These are phyloP conservation scores for Coleophora deauratella DNA, from an alignment of 2,888 invertebrate genomes.

Conservation along the genomic window DNA sequence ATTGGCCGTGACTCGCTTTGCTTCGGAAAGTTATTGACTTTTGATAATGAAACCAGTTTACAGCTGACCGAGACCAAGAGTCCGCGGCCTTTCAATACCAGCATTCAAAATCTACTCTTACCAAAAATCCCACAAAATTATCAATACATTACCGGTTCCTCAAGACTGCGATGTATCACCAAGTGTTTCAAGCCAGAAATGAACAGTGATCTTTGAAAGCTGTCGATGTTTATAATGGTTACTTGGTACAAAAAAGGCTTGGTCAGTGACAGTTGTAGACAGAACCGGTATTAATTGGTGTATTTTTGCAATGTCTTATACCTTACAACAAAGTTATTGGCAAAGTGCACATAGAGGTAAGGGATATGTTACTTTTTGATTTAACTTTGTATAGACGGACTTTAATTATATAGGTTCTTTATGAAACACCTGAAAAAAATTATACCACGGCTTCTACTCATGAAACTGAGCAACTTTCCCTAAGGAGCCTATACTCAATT, in stretches of 20 bases:
- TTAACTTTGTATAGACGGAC: no score
- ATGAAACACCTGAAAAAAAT: no score
- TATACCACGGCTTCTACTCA: no score
- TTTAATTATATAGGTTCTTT: no score
- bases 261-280: constrained; percentile 43
- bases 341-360: no score
- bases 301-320: constrained; percentile 28
- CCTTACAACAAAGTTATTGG: constrained; percentile 16
- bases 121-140: constrained; percentile 21
- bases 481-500: no score
- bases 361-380: no score
- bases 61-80: constrained; percentile 60
- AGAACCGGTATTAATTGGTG: constrained; percentile 27
- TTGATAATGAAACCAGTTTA: constrained; percentile 73
- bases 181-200: constrained; percentile 28
- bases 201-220: constrained; percentile 23
- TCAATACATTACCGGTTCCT: constrained; percentile 40
- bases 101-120: constrained; percentile 29
- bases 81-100: constrained; percentile 63
- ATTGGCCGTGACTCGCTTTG: constrained; percentile 67
- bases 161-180: constrained; percentile 9
- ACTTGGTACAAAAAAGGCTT: constrained; percentile 32
- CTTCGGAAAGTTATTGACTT: constrained; percentile 74
- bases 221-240: constrained; percentile 16
- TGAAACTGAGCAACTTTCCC: no score